Evolutionary conservation across 2,113 vertebrate genomes (phyloP).

Genomic region (Microcebus griseorufus): DNA sequence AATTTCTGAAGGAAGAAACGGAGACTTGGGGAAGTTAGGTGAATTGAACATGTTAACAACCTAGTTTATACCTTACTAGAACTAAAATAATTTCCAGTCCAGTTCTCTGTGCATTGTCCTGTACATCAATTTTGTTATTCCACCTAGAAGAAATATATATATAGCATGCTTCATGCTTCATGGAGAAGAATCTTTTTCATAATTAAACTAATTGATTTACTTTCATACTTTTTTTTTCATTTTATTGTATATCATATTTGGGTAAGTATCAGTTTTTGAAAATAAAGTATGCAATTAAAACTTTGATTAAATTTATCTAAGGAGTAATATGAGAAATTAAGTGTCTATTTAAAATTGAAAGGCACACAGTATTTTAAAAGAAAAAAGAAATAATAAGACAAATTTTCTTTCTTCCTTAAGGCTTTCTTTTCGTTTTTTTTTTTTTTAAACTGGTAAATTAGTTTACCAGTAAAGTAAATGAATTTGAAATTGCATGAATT

Average conservation of each 20-base stretch:
- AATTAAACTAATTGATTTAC: not conserved
- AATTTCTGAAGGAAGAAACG: not conserved
- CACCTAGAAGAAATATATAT: not conserved
- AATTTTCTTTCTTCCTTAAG: not conserved
- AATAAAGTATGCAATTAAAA: constrained; percentile 31
- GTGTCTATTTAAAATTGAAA: not conserved
- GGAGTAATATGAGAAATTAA: constrained; percentile 4
- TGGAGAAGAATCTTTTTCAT: not conserved
- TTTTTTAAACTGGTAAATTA: not conserved
- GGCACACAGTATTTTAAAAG: not conserved
- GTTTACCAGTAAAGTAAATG: constrained; percentile 13
- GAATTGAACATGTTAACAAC: not conserved
- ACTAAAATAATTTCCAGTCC: not conserved
- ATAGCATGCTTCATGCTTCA: not conserved
- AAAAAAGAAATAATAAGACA: not conserved
- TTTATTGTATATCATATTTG: not conserved
- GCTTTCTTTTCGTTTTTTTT: not conserved
- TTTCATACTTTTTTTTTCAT: not conserved
- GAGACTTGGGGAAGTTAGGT: not conserved
- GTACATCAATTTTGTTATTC: not conserved
- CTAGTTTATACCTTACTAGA: not conserved
- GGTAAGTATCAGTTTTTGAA: constrained; percentile 21
- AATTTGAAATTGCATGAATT: constrained; percentile 9
- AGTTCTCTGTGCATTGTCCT: not conserved
- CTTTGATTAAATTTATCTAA: constrained; percentile 12